Percentiles rank a stretch among this genome's conserved stretches.
phyloP scores from a whole-genome alignment of 2,888 invertebrate species.

The Anticlea derivata region DNA sequence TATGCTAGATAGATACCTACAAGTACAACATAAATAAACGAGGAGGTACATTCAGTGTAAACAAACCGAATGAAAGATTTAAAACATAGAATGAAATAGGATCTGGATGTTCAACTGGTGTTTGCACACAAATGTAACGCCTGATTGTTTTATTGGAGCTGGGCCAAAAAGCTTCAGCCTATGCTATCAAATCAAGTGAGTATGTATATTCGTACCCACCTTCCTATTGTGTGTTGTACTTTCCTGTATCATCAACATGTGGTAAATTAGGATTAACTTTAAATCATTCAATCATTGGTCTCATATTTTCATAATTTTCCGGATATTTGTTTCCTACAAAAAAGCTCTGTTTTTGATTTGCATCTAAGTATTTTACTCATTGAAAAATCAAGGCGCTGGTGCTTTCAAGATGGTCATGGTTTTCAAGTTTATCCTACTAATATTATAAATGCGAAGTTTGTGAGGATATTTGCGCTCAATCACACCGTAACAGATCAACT shows the following conservation, averaged over 20 bases:
- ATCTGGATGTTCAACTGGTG: constrained; percentile 58
- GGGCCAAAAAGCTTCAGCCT: constrained; percentile 59
- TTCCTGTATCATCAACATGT: constrained; percentile 1
- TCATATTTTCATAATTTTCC: too few relatives aligned
- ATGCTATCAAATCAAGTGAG: background rate
- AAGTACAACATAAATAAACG: background rate
- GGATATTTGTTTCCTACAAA: background rate
- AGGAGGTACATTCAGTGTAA: constrained; percentile 38
- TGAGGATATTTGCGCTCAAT: too few relatives aligned
- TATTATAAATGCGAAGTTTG: too few relatives aligned
- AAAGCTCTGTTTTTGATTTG: too few relatives aligned
- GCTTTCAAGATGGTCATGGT: too few relatives aligned
- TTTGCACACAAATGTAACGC: constrained; percentile 62
- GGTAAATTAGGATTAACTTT: too few relatives aligned
- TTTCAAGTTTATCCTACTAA: too few relatives aligned
- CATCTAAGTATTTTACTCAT: constrained; percentile 6
- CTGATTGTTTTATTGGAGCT: constrained; percentile 74
- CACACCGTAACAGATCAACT: too few relatives aligned
- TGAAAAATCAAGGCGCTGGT: constrained; percentile 4
- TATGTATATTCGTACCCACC: background rate
- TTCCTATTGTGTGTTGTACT: background rate
- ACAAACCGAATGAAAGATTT: constrained; percentile 47
- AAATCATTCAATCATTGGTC: too few relatives aligned
- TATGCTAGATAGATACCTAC: background rate
- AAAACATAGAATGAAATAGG: constrained; percentile 56